phyloP scores from a whole-genome alignment of 2,888 invertebrate species.

The Bugula neritina region DNA sequence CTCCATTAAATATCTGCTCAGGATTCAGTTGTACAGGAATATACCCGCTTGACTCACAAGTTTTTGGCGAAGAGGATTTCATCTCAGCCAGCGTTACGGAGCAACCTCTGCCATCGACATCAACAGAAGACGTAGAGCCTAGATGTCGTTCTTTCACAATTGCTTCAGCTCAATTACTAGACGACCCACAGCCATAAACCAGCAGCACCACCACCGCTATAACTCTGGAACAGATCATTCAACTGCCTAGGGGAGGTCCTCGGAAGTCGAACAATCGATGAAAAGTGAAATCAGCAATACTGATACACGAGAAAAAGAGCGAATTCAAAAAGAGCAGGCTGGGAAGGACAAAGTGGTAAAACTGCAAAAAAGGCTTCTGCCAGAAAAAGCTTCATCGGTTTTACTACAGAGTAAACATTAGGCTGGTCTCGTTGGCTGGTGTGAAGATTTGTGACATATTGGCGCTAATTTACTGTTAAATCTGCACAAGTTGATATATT shows the following conservation, averaged over 20 bases:
- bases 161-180: neutral
- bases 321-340: neutral
- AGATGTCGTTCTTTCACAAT: neutral
- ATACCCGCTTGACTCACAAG: neutral
- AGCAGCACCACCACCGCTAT: no score
- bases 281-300: neutral
- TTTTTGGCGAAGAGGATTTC: neutral
- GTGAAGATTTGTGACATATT: no score
- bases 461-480: no score
- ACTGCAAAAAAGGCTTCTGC: no score
- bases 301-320: conserved; percentile 1
- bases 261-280: neutral
- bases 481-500: no score
- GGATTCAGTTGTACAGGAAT: neutral
- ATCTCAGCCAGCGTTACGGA: neutral
- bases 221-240: neutral
- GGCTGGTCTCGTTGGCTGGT: neutral
- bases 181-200: neutral
- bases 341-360: no score
- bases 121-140: neutral
- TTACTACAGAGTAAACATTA: neutral
- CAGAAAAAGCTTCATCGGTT: neutral
- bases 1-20: neutral
- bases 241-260: neutral
- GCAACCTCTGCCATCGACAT: neutral